Base-by-base conservation (phyloP, 2,113 vertebrate species). In the Monopterus albus region DNA sequence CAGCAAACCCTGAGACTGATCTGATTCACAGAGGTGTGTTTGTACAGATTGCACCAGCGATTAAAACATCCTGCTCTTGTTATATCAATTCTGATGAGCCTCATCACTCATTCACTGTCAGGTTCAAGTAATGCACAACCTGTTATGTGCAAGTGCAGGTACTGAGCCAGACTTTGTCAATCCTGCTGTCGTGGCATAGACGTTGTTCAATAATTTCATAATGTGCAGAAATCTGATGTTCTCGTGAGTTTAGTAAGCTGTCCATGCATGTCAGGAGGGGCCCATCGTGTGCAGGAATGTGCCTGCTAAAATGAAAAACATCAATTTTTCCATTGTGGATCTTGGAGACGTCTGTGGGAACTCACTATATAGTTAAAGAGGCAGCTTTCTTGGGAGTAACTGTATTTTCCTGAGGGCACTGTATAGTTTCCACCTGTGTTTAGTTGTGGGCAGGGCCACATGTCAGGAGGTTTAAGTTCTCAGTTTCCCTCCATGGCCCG, bases 341-440 rank as follows among this genome's bases (percentile, higher is more conserved):
- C 38, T 42, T 11, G 55, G 38, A 29, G 53, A 51, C 21, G 9
- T 52, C 73, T 81, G 53, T 69, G 72, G 57, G 70, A 62, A 13
- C 55, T 31, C 11, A 1, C 51, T 61, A 73, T 58, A 63, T 50
- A 29, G 39, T 29, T 4, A 2, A 18, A 47, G 15, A 40, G 31
- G 58, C 68, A 61, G 53, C 29, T 35, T 38, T 63, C 59, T 29
- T 45, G 49, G 43, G 39, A 42, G 14, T 1, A 2, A 15, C 21
- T 15, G 43, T 29, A 9, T 25, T 70, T 61, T 65, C 61, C 57
- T 46, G 3, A 35, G 68, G 57, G 40, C 33, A 9, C 23, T 3
- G 10, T 76, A 62, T 67, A 36, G 65, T 79, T 80, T 76, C 81
- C 81, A 80, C 83, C 69, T 82, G 73, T 65, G 49, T 50, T 46